Conservation (phyloP, 2,888 invertebrate species). For the Dexiosoma caninum region DNA sequence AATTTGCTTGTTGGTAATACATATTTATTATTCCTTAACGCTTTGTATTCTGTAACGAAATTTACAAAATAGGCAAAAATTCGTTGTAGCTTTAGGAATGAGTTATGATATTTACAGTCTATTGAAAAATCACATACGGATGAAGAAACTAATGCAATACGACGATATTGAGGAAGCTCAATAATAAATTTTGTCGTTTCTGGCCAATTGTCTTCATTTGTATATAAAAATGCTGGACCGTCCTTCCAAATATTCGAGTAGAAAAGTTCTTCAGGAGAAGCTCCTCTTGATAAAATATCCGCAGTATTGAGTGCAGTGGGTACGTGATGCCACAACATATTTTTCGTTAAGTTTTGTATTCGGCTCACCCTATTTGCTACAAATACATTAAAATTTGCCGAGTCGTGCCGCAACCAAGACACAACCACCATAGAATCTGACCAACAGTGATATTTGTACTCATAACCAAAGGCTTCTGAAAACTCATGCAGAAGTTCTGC, state of each 20-base stretch:
- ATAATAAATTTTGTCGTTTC: no score
- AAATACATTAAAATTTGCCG: constrained; percentile 45
- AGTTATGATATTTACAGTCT: no score
- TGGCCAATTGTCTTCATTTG: not conserved
- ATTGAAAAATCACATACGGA: no score
- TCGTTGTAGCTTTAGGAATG: constrained; percentile 24
- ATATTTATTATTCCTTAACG: not conserved
- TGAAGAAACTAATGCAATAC: no score
- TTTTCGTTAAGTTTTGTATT: constrained; percentile 33
- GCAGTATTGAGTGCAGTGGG: constrained; percentile 34
- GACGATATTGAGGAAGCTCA: no score
- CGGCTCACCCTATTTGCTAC: constrained; percentile 42
- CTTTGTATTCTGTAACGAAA: constrained; percentile 12
- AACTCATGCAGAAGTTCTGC: constrained; percentile 12
- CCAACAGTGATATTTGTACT: constrained; percentile 35
- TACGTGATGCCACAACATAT: constrained; percentile 50
- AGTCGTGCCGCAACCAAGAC: constrained; percentile 35
- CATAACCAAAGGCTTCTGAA: not conserved
- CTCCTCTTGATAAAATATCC: constrained; percentile 38
- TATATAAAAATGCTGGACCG: constrained; percentile 26
- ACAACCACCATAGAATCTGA: constrained; percentile 48
- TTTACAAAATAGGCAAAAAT: constrained; percentile 18
- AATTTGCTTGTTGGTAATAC: not conserved
- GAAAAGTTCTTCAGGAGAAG: constrained; percentile 27
- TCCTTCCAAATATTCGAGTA: constrained; percentile 23